A percentile compares a stretch with the other conserved stretches of the same genome.
phyloP scores from a whole-genome alignment of 2,888 invertebrate genomes.

The Yponomeuta malinellus region DNA sequence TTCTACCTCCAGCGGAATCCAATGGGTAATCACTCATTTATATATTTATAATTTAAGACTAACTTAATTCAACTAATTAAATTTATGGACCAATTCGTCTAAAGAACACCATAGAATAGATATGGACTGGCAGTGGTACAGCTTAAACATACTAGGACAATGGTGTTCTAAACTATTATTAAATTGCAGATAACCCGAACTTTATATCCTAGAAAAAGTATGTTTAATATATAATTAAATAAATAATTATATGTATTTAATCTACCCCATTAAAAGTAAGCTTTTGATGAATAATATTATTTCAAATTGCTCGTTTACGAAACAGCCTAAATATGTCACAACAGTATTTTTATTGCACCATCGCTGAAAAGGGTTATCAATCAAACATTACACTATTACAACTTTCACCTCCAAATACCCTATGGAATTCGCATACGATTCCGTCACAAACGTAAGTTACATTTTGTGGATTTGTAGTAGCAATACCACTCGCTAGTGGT shows the following conservation, averaged over 20 bases:
- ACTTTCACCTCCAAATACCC: background rate
- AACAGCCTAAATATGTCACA: background rate
- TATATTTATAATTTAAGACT: too few relatives aligned
- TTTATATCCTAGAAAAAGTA: background rate
- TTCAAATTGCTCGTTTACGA: background rate
- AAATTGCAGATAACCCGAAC: background rate
- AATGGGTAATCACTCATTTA: background rate
- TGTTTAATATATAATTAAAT: background rate
- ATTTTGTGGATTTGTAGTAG: too few relatives aligned
- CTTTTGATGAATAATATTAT: too few relatives aligned
- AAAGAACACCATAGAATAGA: background rate
- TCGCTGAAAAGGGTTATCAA: background rate
- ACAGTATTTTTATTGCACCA: background rate
- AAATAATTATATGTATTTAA: background rate
- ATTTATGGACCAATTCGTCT: background rate
- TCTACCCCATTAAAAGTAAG: background rate
- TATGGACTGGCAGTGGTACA: conserved; percentile 13
- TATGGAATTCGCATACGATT: too few relatives aligned
- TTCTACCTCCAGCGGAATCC: background rate
- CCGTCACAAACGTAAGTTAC: too few relatives aligned
- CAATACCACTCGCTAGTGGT: too few relatives aligned
- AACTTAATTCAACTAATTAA: background rate
- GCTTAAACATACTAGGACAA: background rate
- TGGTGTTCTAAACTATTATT: background rate
- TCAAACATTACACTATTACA: background rate